Conservation (phyloP, 2,888 invertebrate genomes). For the Glyphotaelius pellucidus region DNA sequence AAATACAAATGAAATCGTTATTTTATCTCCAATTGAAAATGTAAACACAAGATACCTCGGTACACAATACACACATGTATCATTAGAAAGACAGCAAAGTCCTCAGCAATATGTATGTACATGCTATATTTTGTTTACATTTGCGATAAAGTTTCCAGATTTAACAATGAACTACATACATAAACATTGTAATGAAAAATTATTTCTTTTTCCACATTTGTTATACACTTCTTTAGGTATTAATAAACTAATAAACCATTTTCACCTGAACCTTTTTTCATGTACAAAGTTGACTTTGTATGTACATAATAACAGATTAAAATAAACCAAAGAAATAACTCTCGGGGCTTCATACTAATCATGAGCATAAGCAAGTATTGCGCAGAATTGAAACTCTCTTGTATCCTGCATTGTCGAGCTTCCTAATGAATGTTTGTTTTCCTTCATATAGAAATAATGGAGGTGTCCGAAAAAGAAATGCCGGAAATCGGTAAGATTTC, state of each 20-base stretch:
- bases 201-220: background rate
- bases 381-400: background rate
- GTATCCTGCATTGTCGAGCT: slow-evolving; percentile 22
- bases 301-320: background rate
- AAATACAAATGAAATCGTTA: background rate
- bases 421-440: slow-evolving; percentile 62
- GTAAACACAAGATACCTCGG: background rate
- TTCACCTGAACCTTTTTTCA: background rate
- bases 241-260: background rate
- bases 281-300: background rate
- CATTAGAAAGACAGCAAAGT: background rate
- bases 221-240: background rate
- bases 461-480: slow-evolving; percentile 65
- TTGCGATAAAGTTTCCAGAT: background rate
- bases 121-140: background rate
- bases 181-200: background rate
- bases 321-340: slow-evolving; percentile 7
- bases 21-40: slow-evolving; percentile 2
- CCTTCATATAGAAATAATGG: slow-evolving; percentile 61
- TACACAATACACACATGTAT: background rate
- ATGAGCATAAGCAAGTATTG: background rate
- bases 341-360: slow-evolving; percentile 27
- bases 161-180: background rate
- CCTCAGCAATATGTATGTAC: background rate
- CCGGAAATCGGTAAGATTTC: slow-evolving; percentile 66